Base-by-base conservation (phyloP, 1,140 invertebrate species). In the Heliconius nattereri region DNA sequence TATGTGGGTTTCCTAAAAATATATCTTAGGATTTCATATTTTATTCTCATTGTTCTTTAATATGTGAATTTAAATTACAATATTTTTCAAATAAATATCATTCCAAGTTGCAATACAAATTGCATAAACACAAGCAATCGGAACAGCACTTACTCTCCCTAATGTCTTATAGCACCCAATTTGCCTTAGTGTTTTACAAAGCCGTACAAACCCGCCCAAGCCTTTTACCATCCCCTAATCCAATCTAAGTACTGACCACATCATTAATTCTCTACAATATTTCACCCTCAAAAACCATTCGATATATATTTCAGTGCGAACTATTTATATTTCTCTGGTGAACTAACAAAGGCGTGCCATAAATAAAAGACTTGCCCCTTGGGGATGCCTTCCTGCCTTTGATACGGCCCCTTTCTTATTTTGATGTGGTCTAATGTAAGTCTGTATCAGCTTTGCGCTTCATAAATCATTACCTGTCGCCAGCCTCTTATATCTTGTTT, bases 251-350 rank as follows among this genome's bases (percentile, higher is more conserved):
- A 84, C 86, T 92, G 92, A 94, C 92, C 92, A 92, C 89, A 89
- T 93, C 92, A 94, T 94, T 94, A 93, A 93, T 94, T 92, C 87
- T 88, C 87, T 88, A 90, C 92, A 88, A 91, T 91, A 93, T 92
- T 86, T 87, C 91, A 90, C 91, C 90, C 91, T 86, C 88, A 87
- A 87, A 91, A 91, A 87, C 86, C 88, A 85, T 87, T 86, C 88
- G 86, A 92, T 92, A 90, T 91, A 92, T 92, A 90, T 91, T 92
- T 93, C 91, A 89, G 79, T 86, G 87, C 74, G 87, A 90, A 92
- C 91, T 94, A 92, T 94, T 93, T 94, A 94, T 94, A 93, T 91
- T 92, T 94, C 86, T 89, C 84, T 82, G 71, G 83, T 77, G 80
- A 79, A 83, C 86, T 86, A 92, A 92, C 91, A 93, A 93, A 92